These are phyloP conservation scores for Clarias macrocephalus DNA, from an alignment of 2,113 vertebrate species.

Conservation along the genomic window DNA sequence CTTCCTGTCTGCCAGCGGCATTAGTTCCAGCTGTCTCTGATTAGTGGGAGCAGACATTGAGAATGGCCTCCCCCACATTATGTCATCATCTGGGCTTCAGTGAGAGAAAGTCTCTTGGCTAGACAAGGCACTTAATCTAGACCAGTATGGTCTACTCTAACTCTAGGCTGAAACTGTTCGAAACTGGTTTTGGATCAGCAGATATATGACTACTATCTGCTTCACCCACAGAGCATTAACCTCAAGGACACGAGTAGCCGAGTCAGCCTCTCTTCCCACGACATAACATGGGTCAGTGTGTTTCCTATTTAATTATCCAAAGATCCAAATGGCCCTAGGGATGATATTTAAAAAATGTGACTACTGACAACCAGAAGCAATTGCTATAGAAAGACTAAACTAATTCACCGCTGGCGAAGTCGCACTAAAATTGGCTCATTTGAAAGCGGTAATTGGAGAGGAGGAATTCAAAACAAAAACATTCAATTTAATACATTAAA, in stretches of 20 bases:
- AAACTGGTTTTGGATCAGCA: slow-evolving; percentile 26
- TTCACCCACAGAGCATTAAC: slow-evolving; percentile 21
- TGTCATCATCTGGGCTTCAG: slow-evolving; percentile 11
- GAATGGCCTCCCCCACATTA: slow-evolving; percentile 38
- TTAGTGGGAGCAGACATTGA: slow-evolving; percentile 28
- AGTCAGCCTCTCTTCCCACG: slow-evolving; percentile 9
- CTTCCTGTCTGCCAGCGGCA: slow-evolving; percentile 36
- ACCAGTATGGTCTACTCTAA: slow-evolving; percentile 8
- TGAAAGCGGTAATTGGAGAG: not conserved
- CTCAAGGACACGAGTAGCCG: slow-evolving; percentile 7
- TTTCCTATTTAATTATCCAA: slow-evolving; percentile 6
- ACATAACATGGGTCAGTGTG: slow-evolving; percentile 4
- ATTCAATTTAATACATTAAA: not conserved
- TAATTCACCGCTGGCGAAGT: not conserved
- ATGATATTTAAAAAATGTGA: slow-evolving; percentile 21
- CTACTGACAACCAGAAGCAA: slow-evolving; percentile 20
- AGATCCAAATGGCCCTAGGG: slow-evolving; percentile 14
- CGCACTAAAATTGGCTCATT: not conserved
- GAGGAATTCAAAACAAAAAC: slow-evolving; percentile 4
- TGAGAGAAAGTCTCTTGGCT: not conserved
- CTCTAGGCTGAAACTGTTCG: not conserved
- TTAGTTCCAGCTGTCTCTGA: slow-evolving; percentile 34
- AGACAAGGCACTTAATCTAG: not conserved
- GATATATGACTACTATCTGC: not conserved
- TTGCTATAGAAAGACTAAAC: not conserved